Percentiles rank a stretch among this genome's conserved stretches.
These are phyloP conservation scores for Silurus asotus DNA, from an alignment of 2,113 vertebrate species.

Conservation along the genomic window DNA sequence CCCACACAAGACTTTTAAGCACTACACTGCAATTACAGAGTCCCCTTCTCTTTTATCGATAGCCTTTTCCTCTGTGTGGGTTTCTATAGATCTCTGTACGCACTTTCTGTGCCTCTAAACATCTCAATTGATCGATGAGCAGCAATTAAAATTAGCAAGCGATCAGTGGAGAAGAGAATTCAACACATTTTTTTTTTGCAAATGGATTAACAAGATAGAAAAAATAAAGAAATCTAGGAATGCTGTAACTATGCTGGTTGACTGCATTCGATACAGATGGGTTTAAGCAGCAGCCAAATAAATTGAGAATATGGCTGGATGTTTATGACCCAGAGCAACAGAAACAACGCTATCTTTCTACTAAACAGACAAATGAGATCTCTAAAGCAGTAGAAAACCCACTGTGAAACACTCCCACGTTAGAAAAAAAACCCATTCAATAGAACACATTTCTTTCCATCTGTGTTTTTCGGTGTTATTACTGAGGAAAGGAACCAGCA, in stretches of 20 bases:
- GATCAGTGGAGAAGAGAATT: slow-evolving; percentile 27
- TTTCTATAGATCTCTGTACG: slow-evolving; percentile 21
- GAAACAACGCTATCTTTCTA: neutral
- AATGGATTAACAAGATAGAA: neutral
- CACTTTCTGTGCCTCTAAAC: slow-evolving; percentile 37
- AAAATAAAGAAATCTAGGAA: neutral
- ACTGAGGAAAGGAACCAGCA: neutral
- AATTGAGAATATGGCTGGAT: neutral
- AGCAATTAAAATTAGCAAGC: slow-evolving; percentile 23
- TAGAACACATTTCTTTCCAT: neutral
- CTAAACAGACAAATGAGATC: neutral
- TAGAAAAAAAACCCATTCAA: neutral
- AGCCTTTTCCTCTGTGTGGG: slow-evolving; percentile 28
- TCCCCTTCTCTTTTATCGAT: slow-evolving; percentile 48
- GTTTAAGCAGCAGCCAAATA: neutral
- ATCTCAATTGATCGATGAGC: slow-evolving; percentile 34
- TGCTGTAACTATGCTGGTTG: neutral
- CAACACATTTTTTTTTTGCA: neutral
- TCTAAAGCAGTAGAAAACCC: neutral
- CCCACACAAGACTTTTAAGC: slow-evolving; percentile 7
- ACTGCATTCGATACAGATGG: neutral
- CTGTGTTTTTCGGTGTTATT: neutral
- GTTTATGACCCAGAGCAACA: neutral
- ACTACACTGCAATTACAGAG: slow-evolving; percentile 38
- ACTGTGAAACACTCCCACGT: neutral